Evolutionary conservation across 2,797 vertebrate species (phyloP).

Genomic region (Euphonia xanthogaster): DNA sequence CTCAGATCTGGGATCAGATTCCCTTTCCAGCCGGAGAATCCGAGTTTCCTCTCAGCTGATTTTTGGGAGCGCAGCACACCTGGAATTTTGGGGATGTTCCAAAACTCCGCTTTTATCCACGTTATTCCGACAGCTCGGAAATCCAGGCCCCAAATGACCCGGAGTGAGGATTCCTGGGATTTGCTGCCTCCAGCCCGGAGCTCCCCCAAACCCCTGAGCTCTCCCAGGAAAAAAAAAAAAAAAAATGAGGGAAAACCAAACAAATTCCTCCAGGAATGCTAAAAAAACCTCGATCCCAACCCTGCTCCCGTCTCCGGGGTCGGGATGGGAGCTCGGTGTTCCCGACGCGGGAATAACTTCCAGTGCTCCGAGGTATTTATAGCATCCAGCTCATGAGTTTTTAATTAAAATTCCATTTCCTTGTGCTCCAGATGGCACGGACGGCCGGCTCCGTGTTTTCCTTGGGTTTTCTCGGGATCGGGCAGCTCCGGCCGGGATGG

Average conservation of each 20-base stretch:
- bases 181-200: not conserved
- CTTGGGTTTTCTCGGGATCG: not conserved
- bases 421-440: slow-evolving; percentile 53
- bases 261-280: not conserved
- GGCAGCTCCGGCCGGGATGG: not conserved
- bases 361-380: slow-evolving; percentile 30
- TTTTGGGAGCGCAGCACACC: rapidly evolving
- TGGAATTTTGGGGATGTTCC: not conserved
- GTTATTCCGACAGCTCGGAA: not conserved
- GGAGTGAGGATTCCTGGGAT: not conserved
- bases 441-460: not conserved
- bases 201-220: rapidly evolving
- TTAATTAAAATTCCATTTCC: slow-evolving; percentile 68
- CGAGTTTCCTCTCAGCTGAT: rapidly evolving
- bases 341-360: slow-evolving; percentile 33
- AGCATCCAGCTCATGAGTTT: slow-evolving; percentile 57
- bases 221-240: not conserved
- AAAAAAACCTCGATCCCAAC: not conserved
- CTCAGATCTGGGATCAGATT: not conserved
- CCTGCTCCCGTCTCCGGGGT: not conserved
- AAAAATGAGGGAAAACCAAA: not conserved
- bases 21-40: rapidly evolving
- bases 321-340: not conserved
- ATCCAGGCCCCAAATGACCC: not conserved
- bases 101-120: rapidly evolving